These are phyloP conservation scores for Kryphioiulus occultus DNA, from an alignment of 2,888 invertebrate species.

Conservation along the genomic window DNA sequence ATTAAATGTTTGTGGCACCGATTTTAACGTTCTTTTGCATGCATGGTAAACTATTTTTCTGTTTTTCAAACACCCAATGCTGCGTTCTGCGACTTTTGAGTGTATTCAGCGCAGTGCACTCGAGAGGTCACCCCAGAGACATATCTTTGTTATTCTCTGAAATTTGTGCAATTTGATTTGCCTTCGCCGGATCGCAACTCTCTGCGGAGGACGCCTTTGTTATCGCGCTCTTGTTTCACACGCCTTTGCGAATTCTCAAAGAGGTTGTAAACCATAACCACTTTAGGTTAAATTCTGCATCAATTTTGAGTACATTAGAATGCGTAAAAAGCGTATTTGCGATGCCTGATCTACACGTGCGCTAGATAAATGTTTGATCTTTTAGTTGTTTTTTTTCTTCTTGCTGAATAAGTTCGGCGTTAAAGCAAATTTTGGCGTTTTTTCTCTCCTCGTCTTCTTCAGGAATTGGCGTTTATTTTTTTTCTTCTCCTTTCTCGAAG, in stretches of 20 bases:
- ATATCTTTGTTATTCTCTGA: slow-evolving; percentile 34
- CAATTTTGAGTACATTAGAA: slow-evolving; percentile 40
- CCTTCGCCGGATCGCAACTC: slow-evolving; percentile 5
- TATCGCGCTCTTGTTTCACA: slow-evolving; percentile 33
- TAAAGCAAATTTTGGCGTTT: slow-evolving; percentile 17
- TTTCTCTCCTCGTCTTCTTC: neutral
- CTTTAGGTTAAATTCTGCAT: slow-evolving; percentile 37
- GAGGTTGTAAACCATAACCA: slow-evolving; percentile 40
- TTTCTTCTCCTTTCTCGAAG: neutral
- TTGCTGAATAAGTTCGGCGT: neutral
- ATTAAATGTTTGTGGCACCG: no score
- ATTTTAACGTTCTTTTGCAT: no score
- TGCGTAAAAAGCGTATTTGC: slow-evolving; percentile 36
- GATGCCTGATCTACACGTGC: slow-evolving; percentile 32
- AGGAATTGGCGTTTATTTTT: slow-evolving; percentile 33
- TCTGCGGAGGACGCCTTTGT: slow-evolving; percentile 15
- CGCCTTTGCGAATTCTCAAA: slow-evolving; percentile 18
- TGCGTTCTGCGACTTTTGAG: no score
- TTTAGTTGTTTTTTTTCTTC: slow-evolving; percentile 2
- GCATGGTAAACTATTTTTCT: no score
- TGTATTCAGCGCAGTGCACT: neutral
- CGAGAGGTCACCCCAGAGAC: neutral
- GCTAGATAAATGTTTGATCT: slow-evolving; percentile 37
- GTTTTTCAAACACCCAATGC: no score
- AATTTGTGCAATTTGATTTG: slow-evolving; percentile 36